A percentile compares a stretch with the other conserved stretches of the same genome.
Evolutionary conservation across 2,797 vertebrate species (phyloP).

Genomic region (Poecilia wingei): DNA sequence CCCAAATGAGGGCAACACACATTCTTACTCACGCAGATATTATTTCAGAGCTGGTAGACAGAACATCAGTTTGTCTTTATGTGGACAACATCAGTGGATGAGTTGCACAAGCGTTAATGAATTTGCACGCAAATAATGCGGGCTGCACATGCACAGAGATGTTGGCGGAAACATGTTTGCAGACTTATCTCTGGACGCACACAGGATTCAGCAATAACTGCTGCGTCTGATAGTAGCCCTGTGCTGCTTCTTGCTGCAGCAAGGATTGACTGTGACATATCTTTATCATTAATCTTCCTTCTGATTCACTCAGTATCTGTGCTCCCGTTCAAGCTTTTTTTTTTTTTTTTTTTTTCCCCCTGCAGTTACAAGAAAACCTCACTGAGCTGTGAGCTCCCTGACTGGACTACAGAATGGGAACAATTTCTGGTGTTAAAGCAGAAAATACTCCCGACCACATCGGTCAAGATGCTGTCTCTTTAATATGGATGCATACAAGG

Average conservation of each 20-base stretch:
- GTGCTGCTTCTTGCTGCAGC: conserved; percentile 39
- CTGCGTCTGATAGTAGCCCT: conserved; percentile 23
- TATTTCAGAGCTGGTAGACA: conserved; percentile 24
- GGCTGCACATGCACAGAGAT: conserved; percentile 10
- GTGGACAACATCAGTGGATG: conserved; percentile 1
- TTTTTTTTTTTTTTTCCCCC: background rate
- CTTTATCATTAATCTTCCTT: conserved; percentile 46
- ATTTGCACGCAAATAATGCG: conserved; percentile 14
- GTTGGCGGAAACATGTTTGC: conserved; percentile 22
- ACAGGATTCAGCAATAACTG: conserved; percentile 15
- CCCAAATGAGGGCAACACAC: conserved; percentile 25
- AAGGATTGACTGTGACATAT: conserved; percentile 49
- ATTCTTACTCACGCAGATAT: conserved; percentile 13
- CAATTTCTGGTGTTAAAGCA: background rate
- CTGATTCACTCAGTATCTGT: conserved; percentile 46
- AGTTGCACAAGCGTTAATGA: conserved; percentile 29
- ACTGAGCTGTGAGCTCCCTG: conserved; percentile 5
- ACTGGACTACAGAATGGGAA: conserved; percentile 18
- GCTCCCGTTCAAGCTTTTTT: conserved; percentile 15
- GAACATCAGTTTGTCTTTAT: background rate
- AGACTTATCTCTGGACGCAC: conserved; percentile 19
- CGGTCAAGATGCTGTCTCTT: background rate
- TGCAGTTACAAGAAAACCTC: conserved; percentile 25
- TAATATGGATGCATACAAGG: background rate
- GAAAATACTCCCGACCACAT: background rate